Percentiles rank a stretch among this genome's conserved stretches.
Conservation (phyloP, 1,140 invertebrate genomes). For the Caenorhabditis elegans region DNA sequence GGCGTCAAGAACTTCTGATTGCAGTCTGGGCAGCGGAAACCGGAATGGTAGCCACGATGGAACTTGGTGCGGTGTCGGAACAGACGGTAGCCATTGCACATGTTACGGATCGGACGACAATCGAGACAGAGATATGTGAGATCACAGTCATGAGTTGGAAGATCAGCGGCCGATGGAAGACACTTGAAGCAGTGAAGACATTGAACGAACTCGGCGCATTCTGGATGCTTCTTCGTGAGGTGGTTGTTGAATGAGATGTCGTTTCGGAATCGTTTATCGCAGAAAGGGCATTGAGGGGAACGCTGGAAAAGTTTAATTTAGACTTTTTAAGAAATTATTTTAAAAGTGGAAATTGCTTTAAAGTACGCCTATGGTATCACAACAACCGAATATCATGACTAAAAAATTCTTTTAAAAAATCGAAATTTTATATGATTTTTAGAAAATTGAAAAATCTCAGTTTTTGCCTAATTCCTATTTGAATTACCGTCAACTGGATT, state of each 20-base stretch:
- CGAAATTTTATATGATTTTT: too few species aligned
- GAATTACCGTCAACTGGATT: too few species aligned
- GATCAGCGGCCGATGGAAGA: slow-evolving; percentile 49
- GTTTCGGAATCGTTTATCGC: slow-evolving; percentile 65
- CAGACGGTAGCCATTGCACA: slow-evolving; percentile 60
- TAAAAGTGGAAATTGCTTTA: too few species aligned
- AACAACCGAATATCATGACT: too few species aligned
- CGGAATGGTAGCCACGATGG: slow-evolving; percentile 62
- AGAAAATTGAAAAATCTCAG: too few species aligned
- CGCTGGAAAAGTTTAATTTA: slow-evolving; percentile 44
- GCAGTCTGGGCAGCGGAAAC: slow-evolving; percentile 65
- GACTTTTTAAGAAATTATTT: slow-evolving; percentile 54
- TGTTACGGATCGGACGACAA: slow-evolving; percentile 62
- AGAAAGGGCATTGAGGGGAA: slow-evolving; percentile 65
- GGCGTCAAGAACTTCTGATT: slow-evolving; percentile 65
- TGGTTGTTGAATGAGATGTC: slow-evolving; percentile 66
- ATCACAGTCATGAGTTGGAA: slow-evolving; percentile 60
- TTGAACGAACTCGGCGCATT: slow-evolving; percentile 62
- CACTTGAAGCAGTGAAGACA: slow-evolving; percentile 65
- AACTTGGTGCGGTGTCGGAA: slow-evolving; percentile 60
- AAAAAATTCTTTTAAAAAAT: too few species aligned
- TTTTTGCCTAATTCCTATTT: too few species aligned
- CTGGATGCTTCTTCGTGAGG: slow-evolving; percentile 59
- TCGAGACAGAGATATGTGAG: slow-evolving; percentile 64
- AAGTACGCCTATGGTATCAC: too few species aligned